phyloP scores from a whole-genome alignment of 2,113 vertebrate genomes.

The Corvus hawaiiensis region DNA sequence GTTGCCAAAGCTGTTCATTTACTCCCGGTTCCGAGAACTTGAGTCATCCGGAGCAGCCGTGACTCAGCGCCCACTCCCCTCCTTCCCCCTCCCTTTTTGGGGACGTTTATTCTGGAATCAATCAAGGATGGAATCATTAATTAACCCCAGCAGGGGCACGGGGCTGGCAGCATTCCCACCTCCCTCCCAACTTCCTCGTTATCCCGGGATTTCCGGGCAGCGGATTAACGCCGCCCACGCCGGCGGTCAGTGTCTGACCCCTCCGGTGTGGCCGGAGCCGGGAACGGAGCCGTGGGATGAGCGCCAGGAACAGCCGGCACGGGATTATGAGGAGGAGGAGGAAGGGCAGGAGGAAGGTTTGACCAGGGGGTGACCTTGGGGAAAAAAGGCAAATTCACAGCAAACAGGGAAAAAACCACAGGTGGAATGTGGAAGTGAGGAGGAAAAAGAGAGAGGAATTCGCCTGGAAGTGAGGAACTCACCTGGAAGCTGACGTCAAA shows the following conservation, averaged over 20 bases:
- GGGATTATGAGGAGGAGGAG: not conserved
- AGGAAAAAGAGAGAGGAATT: not conserved
- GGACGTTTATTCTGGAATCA: not conserved
- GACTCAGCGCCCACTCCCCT: not conserved
- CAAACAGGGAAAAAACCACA: not conserved
- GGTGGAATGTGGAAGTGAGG: no score
- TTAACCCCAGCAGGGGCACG: not conserved
- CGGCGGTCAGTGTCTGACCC: not conserved
- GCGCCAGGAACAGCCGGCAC: not conserved
- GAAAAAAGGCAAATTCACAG: not conserved
- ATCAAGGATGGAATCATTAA: not conserved
- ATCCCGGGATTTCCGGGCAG: not conserved
- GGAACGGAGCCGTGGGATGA: not conserved
- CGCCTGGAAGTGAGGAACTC: not conserved
- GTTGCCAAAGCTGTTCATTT: not conserved
- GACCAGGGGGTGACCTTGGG: not conserved
- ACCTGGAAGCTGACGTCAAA: not conserved
- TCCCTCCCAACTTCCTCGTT: not conserved
- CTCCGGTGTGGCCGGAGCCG: not conserved
- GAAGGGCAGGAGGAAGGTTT: not conserved
- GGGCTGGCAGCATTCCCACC: not conserved
- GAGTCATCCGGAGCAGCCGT: not conserved
- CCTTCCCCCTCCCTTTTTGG: not conserved
- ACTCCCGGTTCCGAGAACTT: not conserved
- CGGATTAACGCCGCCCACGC: not conserved